phyloP scores from a whole-genome alignment of 2,888 invertebrate species.

The Apoderus coryli region DNA sequence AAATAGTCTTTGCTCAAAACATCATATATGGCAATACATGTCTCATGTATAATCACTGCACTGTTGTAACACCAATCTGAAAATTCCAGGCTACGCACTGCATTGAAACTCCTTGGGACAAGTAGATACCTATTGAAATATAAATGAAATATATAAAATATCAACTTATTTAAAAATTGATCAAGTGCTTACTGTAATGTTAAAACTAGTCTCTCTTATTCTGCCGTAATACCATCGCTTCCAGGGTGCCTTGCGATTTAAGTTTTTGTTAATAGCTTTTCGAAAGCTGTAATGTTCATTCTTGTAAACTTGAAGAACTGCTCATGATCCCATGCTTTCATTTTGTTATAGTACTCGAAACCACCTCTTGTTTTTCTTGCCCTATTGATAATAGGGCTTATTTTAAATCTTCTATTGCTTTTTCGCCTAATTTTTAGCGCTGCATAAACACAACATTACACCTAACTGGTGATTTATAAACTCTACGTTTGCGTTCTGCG shows the following conservation, averaged over 20 bases:
- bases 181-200: neutral
- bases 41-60: constrained; percentile 1
- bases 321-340: neutral
- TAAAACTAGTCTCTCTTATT: too few relatives aligned
- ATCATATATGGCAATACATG: neutral
- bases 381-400: constrained; percentile 10
- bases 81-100: neutral
- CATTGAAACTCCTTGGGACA: neutral
- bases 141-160: too few relatives aligned
- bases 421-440: neutral
- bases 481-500: too few relatives aligned
- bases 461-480: too few relatives aligned
- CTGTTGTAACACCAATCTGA: neutral
- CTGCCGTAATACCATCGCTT: too few relatives aligned
- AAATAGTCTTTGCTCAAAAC: neutral
- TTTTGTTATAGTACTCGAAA: neutral
- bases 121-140: too few relatives aligned
- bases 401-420: constrained; percentile 6
- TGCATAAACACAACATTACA: constrained; percentile 1
- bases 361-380: constrained; percentile 1
- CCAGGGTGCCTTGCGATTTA: too few relatives aligned
- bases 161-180: neutral
- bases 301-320: constrained; percentile 1
- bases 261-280: too few relatives aligned
- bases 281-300: neutral